Base-by-base conservation (phyloP, 2,113 vertebrate species). In the Acrocephalus kingi region DNA sequence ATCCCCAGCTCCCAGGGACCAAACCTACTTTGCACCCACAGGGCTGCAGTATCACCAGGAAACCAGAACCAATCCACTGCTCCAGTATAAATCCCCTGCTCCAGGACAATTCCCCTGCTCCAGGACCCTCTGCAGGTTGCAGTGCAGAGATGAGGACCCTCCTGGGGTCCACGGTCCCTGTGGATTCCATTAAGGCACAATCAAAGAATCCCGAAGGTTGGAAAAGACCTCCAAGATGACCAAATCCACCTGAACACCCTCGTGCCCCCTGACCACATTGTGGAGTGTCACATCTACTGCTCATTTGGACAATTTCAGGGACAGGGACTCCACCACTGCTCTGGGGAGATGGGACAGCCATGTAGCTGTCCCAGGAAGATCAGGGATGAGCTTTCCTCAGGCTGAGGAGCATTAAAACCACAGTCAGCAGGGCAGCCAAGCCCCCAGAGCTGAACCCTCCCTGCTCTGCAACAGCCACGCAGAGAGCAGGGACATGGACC, bases 251-350 rank as follows among this genome's bases (percentile, higher is more conserved):
- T 20, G 24, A 74, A 66, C 1, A 2, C 3, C 5, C 10, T 39
- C 0, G 0, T 41, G 16, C 16, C 52, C 52, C 3, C 23, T 28
- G 30, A 41, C 30, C 51, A 49, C 7, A 2, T 13, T 19, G 31
- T 21, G 71, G 15, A 43, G 24, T 43, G 52, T 33, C 51, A n/a
- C 61, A 56, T 19, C 12, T n/a, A 5, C 19, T 13, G 35, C 28
- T 56, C 14, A 23, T 15, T 5, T 13, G n/a, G 35, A 8, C 23
- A 48, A 3, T 23, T 41, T 10, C 20, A 41, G 43, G 28, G n/a
- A 49, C 19, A 18, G 82, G 23, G 71, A 20, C 24, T 66, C 24
- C 51, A n/a, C 12, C 69, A 24, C 23, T 35, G 43, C 41, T 54
- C 51, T 56, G 35, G 12, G 43, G 13, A 75, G 35, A 15, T 39